Conservation (phyloP, 2,797 vertebrate genomes). For the Leptatherina wallacei region DNA sequence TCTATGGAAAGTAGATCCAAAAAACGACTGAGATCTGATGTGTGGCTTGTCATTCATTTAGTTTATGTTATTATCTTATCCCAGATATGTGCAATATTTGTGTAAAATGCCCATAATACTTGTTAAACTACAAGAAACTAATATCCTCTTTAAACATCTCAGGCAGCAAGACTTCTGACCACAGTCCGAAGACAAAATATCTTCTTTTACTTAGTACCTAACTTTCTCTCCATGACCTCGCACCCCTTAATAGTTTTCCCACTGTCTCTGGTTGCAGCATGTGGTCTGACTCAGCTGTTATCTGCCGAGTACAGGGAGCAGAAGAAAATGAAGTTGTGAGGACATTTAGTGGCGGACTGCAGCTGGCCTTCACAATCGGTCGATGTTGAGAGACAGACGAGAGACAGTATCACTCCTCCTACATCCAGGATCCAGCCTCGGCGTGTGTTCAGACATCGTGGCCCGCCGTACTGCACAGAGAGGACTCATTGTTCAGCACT, state of each 20-base stretch:
- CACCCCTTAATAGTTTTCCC: not conserved
- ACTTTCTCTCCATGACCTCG: not conserved
- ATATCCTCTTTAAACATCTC: not conserved
- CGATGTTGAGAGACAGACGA: slow-evolving; percentile 37
- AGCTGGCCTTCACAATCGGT: slow-evolving; percentile 30
- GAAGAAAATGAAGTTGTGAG: slow-evolving; percentile 25
- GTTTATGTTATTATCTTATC: too few relatives aligned
- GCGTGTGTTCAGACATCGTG: slow-evolving; percentile 49
- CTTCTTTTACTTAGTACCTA: not conserved
- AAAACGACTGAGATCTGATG: too few relatives aligned
- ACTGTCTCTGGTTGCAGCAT: slow-evolving; percentile 3
- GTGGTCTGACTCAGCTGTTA: slow-evolving; percentile 21
- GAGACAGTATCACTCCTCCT: slow-evolving; percentile 57
- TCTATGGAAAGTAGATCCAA: too few relatives aligned
- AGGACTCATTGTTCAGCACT: slow-evolving; percentile 60
- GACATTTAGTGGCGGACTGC: slow-evolving; percentile 33
- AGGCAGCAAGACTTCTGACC: not conserved
- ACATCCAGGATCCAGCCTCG: slow-evolving; percentile 47
- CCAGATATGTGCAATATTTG: too few relatives aligned
- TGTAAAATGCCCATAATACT: too few relatives aligned
- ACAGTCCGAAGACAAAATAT: not conserved
- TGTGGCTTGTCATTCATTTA: too few relatives aligned
- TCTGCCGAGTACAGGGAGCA: slow-evolving; percentile 5
- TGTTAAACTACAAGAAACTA: not conserved
- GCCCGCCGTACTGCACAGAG: slow-evolving; percentile 47